A percentile compares a stretch with the other conserved stretches of the same genome.
Conservation (phyloP, 1,140 invertebrate genomes). For the Scaptomyza hsui region DNA sequence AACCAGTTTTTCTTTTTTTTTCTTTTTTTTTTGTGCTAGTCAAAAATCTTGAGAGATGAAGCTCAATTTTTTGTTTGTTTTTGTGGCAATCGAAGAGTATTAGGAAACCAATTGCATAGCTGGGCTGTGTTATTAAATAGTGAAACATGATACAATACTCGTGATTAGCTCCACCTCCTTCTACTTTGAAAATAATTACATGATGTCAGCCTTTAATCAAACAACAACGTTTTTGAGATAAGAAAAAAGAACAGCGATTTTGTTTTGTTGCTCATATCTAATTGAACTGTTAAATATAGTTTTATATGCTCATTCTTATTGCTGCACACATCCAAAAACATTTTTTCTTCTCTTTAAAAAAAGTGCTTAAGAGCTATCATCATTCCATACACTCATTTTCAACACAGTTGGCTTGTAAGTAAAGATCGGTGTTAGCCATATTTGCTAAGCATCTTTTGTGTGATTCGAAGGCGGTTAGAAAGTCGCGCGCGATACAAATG, state of each 20-base stretch:
- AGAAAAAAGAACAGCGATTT: background rate
- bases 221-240: conserved; percentile 22
- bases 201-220: conserved; percentile 61
- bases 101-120: conserved; percentile 1
- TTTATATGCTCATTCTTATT: too few relatives aligned
- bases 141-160: conserved; percentile 8
- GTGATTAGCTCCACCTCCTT: conserved; percentile 41
- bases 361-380: too few relatives aligned
- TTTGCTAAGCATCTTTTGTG: background rate
- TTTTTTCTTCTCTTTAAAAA: too few relatives aligned
- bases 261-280: too few relatives aligned
- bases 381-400: too few relatives aligned
- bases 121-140: conserved; percentile 28
- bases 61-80: too few relatives aligned
- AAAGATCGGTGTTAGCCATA: background rate
- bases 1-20: too few relatives aligned
- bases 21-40: background rate
- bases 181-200: conserved; percentile 64
- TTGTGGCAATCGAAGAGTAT: background rate
- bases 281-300: too few relatives aligned
- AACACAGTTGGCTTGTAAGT: background rate
- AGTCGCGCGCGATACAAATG: conserved; percentile 64
- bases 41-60: background rate
- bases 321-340: too few relatives aligned
- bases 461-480: conserved; percentile 60